These are phyloP conservation scores for Perizoma affinitatum DNA, from an alignment of 2,888 invertebrate genomes.

Conservation along the genomic window DNA sequence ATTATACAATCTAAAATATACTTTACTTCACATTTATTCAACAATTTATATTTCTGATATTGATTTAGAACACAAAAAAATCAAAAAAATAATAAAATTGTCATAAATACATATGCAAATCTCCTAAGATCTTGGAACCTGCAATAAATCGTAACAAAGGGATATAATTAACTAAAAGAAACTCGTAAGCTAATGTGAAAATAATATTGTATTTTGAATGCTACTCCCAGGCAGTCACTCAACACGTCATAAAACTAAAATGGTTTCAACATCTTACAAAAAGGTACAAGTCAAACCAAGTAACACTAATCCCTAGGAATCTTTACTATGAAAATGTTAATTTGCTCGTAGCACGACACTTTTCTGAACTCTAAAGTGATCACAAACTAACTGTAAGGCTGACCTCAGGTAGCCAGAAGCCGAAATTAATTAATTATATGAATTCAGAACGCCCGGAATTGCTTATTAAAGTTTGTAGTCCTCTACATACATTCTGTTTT, in stretches of 20 bases:
- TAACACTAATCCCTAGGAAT: slow-evolving; percentile 78
- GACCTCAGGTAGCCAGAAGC: too few relatives aligned
- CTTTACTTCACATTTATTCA: slow-evolving; percentile 58
- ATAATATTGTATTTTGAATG: slow-evolving; percentile 58
- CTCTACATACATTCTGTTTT: too few relatives aligned
- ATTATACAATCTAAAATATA: slow-evolving; percentile 65
- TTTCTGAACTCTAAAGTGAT: slow-evolving; percentile 65
- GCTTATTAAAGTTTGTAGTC: too few relatives aligned
- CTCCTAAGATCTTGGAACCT: slow-evolving; percentile 60
- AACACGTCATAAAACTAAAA: slow-evolving; percentile 78
- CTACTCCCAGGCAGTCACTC: slow-evolving; percentile 72
- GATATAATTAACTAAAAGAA: slow-evolving; percentile 48
- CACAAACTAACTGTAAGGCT: slow-evolving; percentile 73
- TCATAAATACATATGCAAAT: slow-evolving; percentile 62
- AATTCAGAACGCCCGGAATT: too few relatives aligned
- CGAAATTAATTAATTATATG: too few relatives aligned
- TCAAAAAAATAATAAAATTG: slow-evolving; percentile 59
- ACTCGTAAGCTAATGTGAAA: slow-evolving; percentile 60
- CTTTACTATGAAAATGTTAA: slow-evolving; percentile 79
- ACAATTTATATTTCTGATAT: slow-evolving; percentile 71
- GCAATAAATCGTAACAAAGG: slow-evolving; percentile 42
- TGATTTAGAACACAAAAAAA: slow-evolving; percentile 67
- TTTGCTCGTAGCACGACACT: slow-evolving; percentile 81
- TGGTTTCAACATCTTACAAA: slow-evolving; percentile 80
- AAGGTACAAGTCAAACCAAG: slow-evolving; percentile 79